Base-by-base conservation (phyloP, 2,797 vertebrate species). In the Delichon dasypus region DNA sequence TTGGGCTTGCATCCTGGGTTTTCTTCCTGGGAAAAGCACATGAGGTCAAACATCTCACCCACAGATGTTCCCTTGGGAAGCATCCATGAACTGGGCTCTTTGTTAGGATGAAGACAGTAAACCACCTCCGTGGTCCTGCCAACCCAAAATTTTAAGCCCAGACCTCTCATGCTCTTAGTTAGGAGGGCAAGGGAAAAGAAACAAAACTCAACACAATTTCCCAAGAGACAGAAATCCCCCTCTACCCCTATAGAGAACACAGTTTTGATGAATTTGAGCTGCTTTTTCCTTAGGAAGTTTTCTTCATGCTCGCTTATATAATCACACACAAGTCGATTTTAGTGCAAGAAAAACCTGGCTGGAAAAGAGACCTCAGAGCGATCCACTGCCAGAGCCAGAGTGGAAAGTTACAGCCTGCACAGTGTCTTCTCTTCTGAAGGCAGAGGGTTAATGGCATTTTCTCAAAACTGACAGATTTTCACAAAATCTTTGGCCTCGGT, bases 401-500 rank as follows among this genome's bases (percentile, higher is more conserved):
- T 25, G 67, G 64, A 53, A 88, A 72, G 78, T 53, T 78, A 32
- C 78, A 67, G 68, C 83, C 36, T 67, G 50, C 4, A 4, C 64
- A 0, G 0, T 53, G 3, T n/a, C 36, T 47, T 54, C 40, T n/a
- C 80, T 75, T 80, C 32, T 42, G 9, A 36, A 85, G 18, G 12
- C 42, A 48, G 8, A 57, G 38, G 22, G 19, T 66, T 81, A 79
- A 79, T 23, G 75, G 38, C 22, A 30, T 65, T 71, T 70, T 75
- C 64, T 85, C 64, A 66, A 44, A 83, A 70, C n/a, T 62, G 78
- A 66, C 60, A n/a, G 51, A 15, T 66, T 79, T 61, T 70, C 2
- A 0, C 0, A 0, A 60, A 64, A 67, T 22, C 20, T 88, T 74
- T 57, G 57, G 61, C 45, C 68, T 79, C 23, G 0, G 22, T 55